Conservation (phyloP, 1,140 invertebrate genomes). For the Bombyx mandarina region DNA sequence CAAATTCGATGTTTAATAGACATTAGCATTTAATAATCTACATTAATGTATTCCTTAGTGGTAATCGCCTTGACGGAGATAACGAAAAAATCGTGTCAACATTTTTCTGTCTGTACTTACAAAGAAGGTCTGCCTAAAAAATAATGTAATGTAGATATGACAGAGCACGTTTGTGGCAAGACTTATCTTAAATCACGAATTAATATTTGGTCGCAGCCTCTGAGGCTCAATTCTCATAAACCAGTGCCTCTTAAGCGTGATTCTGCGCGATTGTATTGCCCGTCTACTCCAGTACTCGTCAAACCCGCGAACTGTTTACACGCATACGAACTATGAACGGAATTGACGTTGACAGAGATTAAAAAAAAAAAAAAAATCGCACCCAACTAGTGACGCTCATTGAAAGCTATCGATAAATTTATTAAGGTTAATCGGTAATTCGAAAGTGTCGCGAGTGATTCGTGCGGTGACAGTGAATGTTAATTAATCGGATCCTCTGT, state of each 20-base stretch:
- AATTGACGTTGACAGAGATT: too few species aligned
- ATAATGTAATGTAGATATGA: too few species aligned
- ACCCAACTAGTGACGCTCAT: not conserved
- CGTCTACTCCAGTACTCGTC: conserved; percentile 41
- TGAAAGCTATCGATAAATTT: conserved; percentile 6
- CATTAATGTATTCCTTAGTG: too few species aligned
- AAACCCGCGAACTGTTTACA: conserved; percentile 42
- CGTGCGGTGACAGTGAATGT: conserved; percentile 21
- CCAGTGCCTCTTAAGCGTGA: not conserved
- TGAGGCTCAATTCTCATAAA: not conserved
- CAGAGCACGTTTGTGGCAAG: conserved; percentile 26
- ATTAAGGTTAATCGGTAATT: conserved; percentile 8
- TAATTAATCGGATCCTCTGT: conserved; percentile 18
- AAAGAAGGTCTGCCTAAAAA: too few species aligned
- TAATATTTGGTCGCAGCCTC: conserved; percentile 34
- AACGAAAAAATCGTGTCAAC: too few species aligned
- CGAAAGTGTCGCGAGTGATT: conserved; percentile 16
- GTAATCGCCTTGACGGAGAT: too few species aligned
- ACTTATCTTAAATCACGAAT: conserved; percentile 57
- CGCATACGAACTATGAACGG: conserved; percentile 23
- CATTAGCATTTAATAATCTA: too few species aligned
- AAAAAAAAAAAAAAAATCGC: too few species aligned
- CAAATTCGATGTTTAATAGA: too few species aligned
- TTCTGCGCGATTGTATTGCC: conserved; percentile 15
- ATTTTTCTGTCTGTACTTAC: too few species aligned